phyloP scores from a whole-genome alignment of 2,797 vertebrate species.

The Synanceia verrucosa region DNA sequence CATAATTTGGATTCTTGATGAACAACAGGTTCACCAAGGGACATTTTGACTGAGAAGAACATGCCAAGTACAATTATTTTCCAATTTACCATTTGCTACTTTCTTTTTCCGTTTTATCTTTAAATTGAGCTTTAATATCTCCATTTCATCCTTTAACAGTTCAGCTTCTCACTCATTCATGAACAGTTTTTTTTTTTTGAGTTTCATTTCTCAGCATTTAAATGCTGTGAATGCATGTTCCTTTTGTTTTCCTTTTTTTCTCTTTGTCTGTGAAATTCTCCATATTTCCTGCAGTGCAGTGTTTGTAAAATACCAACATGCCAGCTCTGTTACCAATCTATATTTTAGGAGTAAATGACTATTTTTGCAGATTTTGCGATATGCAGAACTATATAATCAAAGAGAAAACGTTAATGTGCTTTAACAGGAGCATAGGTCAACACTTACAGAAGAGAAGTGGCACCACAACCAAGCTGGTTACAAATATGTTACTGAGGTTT shows the following conservation, averaged over 20 bases:
- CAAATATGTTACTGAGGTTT: neutral
- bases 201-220: too few species aligned
- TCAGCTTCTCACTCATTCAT: neutral
- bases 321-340: constrained; percentile 46
- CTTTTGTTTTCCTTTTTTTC: neutral
- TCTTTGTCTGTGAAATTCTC: neutral
- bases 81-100: too few species aligned
- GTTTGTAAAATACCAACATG: neutral
- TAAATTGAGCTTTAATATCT: neutral
- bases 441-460: neutral
- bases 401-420: constrained; percentile 40
- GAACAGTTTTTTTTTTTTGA: neutral
- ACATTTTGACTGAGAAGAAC: too few species aligned
- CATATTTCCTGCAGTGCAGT: neutral
- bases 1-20: too few species aligned
- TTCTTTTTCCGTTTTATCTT: too few species aligned
- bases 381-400: constrained; percentile 38
- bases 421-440: constrained; percentile 5
- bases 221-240: neutral
- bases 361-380: constrained; percentile 68
- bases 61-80: too few species aligned
- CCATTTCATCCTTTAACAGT: neutral
- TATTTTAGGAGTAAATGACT: constrained; percentile 58
- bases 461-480: neutral
- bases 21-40: too few species aligned